phyloP scores from a whole-genome alignment of 2,888 invertebrate species.

The Dinocampus coccinellae region DNA sequence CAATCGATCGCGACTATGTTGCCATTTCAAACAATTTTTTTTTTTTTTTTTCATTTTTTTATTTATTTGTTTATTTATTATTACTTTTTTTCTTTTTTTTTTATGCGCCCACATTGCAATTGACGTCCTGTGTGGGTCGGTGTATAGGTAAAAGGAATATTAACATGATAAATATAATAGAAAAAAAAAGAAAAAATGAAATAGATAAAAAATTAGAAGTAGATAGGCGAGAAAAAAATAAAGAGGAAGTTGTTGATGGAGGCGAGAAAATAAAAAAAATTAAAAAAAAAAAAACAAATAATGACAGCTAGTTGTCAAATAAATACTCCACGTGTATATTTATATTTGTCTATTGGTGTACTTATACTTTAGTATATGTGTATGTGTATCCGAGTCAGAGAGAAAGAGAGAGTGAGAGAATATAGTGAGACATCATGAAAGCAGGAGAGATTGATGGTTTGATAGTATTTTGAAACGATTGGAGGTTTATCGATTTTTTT shows the following conservation, averaged over 20 bases:
- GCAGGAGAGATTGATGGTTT: neutral
- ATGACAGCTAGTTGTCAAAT: slow-evolving; percentile 16
- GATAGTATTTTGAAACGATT: neutral
- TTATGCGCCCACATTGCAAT: slow-evolving; percentile 32
- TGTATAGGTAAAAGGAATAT: neutral
- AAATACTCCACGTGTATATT: slow-evolving; percentile 9
- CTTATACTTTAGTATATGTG: no score
- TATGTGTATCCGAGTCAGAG: no score
- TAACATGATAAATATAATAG: no score
- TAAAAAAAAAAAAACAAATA: slow-evolving; percentile 4
- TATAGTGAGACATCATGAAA: neutral
- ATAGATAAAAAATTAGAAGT: neutral
- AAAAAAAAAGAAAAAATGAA: slow-evolving; percentile 7
- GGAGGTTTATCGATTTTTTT: neutral
- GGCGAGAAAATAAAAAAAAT: no score
- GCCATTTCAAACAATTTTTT: slow-evolving; percentile 35
- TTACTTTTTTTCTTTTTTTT: no score
- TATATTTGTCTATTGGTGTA: no score
- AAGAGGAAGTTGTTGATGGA: slow-evolving; percentile 25
- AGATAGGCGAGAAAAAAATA: slow-evolving; percentile 8
- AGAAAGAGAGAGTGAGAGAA: no score
- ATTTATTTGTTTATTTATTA: no score
- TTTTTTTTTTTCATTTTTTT: no score
- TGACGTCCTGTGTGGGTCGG: slow-evolving; percentile 29
- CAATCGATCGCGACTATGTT: slow-evolving; percentile 38